These are phyloP conservation scores for Budorcas taxicolor DNA, from an alignment of 2,113 vertebrate genomes.

Conservation along the genomic window DNA sequence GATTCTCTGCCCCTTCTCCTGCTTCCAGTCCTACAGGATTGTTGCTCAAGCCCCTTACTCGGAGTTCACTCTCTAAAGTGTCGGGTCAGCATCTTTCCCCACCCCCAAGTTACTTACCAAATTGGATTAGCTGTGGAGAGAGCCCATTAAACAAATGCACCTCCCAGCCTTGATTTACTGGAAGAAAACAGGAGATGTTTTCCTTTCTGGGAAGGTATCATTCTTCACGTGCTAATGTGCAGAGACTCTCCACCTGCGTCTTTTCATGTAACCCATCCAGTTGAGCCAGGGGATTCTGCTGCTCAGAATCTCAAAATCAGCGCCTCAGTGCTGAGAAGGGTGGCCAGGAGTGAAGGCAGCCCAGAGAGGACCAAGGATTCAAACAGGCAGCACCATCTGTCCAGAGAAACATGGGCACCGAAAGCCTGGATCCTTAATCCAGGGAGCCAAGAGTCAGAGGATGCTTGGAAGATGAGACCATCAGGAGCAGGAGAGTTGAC, in stretches of 20 bases:
- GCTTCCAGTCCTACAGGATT: accelerated
- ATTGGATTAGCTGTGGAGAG: conserved; percentile 55
- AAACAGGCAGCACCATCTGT: too few species aligned
- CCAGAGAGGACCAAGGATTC: neutral
- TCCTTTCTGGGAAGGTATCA: conserved; percentile 67
- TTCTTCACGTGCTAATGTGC: neutral
- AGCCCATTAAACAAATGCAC: conserved; percentile 53
- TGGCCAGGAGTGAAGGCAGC: neutral
- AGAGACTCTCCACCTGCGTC: neutral
- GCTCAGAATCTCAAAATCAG: neutral
- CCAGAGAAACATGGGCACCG: neutral
- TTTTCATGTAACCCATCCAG: neutral
- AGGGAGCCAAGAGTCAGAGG: neutral
- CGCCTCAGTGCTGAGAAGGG: neutral
- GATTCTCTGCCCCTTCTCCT: neutral
- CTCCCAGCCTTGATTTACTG: conserved; percentile 50
- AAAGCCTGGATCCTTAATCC: neutral
- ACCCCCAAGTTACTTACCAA: conserved; percentile 42
- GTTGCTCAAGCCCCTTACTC: neutral
- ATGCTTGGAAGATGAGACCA: neutral
- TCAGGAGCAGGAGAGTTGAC: neutral
- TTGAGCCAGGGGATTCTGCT: neutral
- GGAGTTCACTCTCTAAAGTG: neutral
- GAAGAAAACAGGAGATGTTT: conserved; percentile 58
- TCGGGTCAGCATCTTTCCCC: conserved; percentile 34